Base-by-base conservation (phyloP, 2,797 vertebrate species). In the Melanotaenia maccullochi region DNA sequence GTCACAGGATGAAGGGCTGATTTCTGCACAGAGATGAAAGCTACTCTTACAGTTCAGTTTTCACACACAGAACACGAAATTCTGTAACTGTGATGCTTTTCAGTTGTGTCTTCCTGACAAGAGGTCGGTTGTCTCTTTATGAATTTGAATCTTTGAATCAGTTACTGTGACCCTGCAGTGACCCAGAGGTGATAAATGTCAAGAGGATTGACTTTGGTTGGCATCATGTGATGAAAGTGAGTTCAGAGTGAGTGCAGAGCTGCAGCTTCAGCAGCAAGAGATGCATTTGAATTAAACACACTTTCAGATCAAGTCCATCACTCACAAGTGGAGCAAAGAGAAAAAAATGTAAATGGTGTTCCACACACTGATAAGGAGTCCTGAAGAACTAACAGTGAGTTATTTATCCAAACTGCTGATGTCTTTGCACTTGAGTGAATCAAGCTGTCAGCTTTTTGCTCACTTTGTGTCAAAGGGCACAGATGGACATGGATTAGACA, bases 401-500 rank as follows among this genome's bases (percentile, higher is more conserved):
- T 51, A 38, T 42, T 59, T 56, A 24, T 44, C 60, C 60, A 47
- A 33, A 47, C 22, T 2, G 6, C 30, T 22, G 30, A 40, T 1
- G 5, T 32, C 54, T 2, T 32, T 3, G n/a, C 16, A 38, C 3
- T 24, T 25, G 30, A 58, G 0, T 28, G 59, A 65, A 33, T 52
- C 61, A 59, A 42, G 20, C 66, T 24, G 49, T 54, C 63, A 30
- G 33, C 63, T 71, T 36, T 44, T n/a, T 65, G 60, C 60, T 82
- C 57, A 49, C 22, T 71, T 66, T 47, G 20, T 30, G 58, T 42
- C 13, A 6, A 47, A 20, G 11, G 60, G 22, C 6, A 55, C 72
- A 81, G 75, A 79, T 55, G 60, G 69, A 52, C 73, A 22, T n/a
- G 59, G 44, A 66, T 72, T 62, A 62, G 54, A 40, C 68, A 75